Base-by-base conservation (phyloP, 2,113 vertebrate species). In the Leucosticte australis region DNA sequence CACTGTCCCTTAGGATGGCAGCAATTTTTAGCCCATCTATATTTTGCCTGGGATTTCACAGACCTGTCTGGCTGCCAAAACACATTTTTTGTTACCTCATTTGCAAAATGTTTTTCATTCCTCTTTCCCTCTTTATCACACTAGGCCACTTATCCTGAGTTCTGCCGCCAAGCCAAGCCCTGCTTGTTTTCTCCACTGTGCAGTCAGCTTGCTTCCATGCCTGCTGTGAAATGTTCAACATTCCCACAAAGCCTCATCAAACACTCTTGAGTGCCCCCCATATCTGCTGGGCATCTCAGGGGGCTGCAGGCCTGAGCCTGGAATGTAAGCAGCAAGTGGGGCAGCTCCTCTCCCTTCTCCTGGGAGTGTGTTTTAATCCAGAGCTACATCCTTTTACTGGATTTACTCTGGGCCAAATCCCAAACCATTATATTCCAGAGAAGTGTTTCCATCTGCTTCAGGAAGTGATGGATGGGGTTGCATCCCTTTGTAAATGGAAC, bases 231-330 rank as follows among this genome's bases (percentile, higher is more conserved):
- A 71, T 0, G 3, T 49, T 37, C 31, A 71, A 6, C 24, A 6
- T 35, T 15, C 31, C 35, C 31, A 77, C 13, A 31, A 53, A 78
- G 35, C 3, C 35, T 17, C 56, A 41, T 14, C 6, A 0, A 30
- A 68, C 0, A 0, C 15, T 81, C 2, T 24, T 0, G 0, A 69
- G 33, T n/a, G 39, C 6, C 14, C 9, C 9, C 6, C 7, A 13
- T 4, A 56, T 26, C 41, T 88, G 10, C 42, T 63, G 53, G 49
- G 28, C 10, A 7, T 15, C 3, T 1, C 52, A 55, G 63, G 6
- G 21, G 2, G 7, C 27, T 53, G 39, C 49, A 68, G 28, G 24
- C 27, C 37, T 79, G 35, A 83, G 35, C 24, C 26, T 27, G 17
- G 39, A 27, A 64, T 24, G 55, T 26, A 28, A 85, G 62, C 27